These are phyloP conservation scores for Setipinna tenuifilis DNA, from an alignment of 2,797 vertebrate species.

Conservation along the genomic window DNA sequence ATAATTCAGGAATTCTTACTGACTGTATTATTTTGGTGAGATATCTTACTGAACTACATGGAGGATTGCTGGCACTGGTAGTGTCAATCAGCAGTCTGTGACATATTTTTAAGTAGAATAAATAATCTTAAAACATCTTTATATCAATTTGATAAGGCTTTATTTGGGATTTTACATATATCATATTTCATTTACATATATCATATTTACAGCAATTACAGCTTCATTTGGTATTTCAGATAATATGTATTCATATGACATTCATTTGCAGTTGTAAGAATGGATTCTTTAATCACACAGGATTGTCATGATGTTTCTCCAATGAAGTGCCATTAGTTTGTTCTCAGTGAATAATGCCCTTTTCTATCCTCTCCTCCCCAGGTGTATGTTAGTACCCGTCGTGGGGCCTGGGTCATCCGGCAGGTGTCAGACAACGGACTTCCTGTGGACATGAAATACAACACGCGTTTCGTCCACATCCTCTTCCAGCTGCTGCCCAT, in stretches of 20 bases:
- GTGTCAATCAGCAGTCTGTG: no score
- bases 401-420: slow-evolving; percentile 73
- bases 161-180: neutral
- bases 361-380: slow-evolving; percentile 38
- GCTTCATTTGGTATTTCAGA: no score
- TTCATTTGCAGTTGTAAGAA: neutral
- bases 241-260: no score
- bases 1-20: neutral
- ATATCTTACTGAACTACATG: no score
- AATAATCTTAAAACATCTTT: no score
- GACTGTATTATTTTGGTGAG: neutral
- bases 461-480: slow-evolving; percentile 69
- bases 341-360: neutral
- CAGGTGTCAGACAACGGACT: slow-evolving; percentile 71
- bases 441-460: slow-evolving; percentile 73
- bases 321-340: neutral
- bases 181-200: no score
- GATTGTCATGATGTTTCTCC: neutral
- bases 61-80: no score
- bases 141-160: no score
- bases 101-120: no score
- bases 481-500: slow-evolving; percentile 66
- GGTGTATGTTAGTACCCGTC: slow-evolving; percentile 76
- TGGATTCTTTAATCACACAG: neutral
- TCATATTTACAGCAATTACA: no score